phyloP scores from a whole-genome alignment of 2,797 vertebrate genomes.

The Ctenochaetus hawaiiensis region DNA sequence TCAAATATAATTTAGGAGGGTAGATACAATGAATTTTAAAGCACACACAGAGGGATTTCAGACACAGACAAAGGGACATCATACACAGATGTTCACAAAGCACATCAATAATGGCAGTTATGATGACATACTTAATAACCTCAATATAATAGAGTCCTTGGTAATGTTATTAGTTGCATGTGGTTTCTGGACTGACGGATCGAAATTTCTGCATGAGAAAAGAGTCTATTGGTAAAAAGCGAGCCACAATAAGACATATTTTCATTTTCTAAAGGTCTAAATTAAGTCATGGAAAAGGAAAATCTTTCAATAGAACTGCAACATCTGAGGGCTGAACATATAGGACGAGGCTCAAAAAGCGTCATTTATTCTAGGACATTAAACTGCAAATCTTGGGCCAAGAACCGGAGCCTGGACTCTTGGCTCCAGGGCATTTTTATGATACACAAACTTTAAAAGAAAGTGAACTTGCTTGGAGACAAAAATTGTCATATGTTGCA shows the following conservation, averaged over 20 bases:
- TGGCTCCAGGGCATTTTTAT: not conserved
- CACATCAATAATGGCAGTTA: not conserved
- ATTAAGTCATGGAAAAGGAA: conserved; percentile 14
- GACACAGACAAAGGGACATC: not conserved
- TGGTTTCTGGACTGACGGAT: not conserved
- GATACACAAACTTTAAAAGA: not conserved
- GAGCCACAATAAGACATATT: not conserved
- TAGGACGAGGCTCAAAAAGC: not conserved
- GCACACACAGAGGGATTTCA: not conserved
- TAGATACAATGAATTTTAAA: not conserved
- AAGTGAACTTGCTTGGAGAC: not conserved
- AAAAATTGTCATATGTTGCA: not conserved
- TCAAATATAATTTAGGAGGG: not conserved
- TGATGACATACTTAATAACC: not conserved
- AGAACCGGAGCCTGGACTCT: not conserved
- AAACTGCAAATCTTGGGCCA: not conserved
- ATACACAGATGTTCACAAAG: conserved; percentile 6
- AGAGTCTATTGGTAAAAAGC: not conserved
- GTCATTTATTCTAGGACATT: conserved; percentile 5
- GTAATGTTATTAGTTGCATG: not conserved
- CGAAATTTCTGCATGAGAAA: not conserved
- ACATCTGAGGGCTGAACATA: conserved; percentile 1
- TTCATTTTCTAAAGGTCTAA: not conserved
- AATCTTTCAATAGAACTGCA: not conserved
- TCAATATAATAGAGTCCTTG: not conserved